A percentile compares a stretch with the other conserved stretches of the same genome.
These are phyloP conservation scores for Philaethria dido DNA, from an alignment of 2,888 invertebrate genomes.

Conservation along the genomic window DNA sequence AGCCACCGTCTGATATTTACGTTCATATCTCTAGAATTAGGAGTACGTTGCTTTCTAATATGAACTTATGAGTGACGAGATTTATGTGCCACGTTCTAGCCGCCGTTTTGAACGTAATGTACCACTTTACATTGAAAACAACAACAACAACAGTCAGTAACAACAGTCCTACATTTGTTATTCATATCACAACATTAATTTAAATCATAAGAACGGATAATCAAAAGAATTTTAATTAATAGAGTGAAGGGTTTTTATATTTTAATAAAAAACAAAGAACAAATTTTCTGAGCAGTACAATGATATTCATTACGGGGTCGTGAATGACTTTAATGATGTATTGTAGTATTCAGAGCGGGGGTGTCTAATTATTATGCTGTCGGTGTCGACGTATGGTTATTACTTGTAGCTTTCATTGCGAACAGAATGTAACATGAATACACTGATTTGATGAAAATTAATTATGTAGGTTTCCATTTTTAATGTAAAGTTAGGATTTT, in stretches of 20 bases:
- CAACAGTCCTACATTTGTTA: background rate
- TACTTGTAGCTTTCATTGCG: constrained; percentile 24
- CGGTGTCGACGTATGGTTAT: constrained; percentile 28
- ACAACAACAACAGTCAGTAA: too few relatives aligned
- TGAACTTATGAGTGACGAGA: background rate
- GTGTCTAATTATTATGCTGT: constrained; percentile 23
- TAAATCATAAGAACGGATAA: background rate
- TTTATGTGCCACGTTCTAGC: too few relatives aligned
- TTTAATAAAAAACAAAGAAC: constrained; percentile 7
- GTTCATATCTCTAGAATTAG: too few relatives aligned
- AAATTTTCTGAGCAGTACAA: constrained; percentile 10
- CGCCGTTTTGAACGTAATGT: too few relatives aligned
- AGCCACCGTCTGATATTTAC: too few relatives aligned
- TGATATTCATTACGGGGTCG: constrained; percentile 30
- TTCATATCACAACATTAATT: background rate
- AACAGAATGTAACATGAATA: constrained; percentile 19
- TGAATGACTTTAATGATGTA: constrained; percentile 31
- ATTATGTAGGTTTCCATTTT: background rate
- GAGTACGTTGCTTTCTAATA: background rate
- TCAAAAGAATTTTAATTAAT: constrained; percentile 11
- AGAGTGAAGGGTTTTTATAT: background rate
- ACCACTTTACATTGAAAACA: too few relatives aligned
- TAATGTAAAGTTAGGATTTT: background rate
- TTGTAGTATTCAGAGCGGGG: constrained; percentile 18
- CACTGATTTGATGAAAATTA: constrained; percentile 6